Base-by-base conservation (phyloP, 2,113 vertebrate species). In the Andinoacara biseriatus region DNA sequence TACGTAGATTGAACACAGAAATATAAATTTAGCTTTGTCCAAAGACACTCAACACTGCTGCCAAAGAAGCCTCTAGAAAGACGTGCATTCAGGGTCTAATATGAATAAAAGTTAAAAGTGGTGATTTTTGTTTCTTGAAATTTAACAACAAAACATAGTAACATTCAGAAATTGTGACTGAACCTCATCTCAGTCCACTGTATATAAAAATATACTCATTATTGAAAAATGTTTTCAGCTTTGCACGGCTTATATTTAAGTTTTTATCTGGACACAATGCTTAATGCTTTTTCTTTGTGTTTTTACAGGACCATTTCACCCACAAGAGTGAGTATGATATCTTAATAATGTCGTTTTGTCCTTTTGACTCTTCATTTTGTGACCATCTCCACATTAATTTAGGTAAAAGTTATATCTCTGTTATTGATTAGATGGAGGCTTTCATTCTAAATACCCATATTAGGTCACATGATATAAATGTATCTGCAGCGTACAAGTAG, bases 271-370 rank as follows among this genome's bases (percentile, higher is more conserved):
- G 29, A 49, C 5, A 20, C 2, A 59, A 35, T 7, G 31, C 22
- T 89, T 3, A 82, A 35, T 58, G 3, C 78, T 5, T 88, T 31
- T 81, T 85, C 15, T 90, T 35, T 90, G 14, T 90, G 35, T 90
- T 90, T 88, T 83, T 81, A 43, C 91, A 95, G 94, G 94, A 62
- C 74, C 56, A 5, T 87, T 82, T 49, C 20, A 87, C 75, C 76
- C 78, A 14, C 88, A 92, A 3, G 91, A 92, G 94, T 95, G 26
- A 95, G 94, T 93, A 83, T 65, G n/a, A 11, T 58, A 10, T 56
- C 2, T 14, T 35, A 77, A 63, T 2, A 29, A 2, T 24, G 4
- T 63, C 4, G 17, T 76, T 67, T 2, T 78, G 11, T 3, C 18
- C 63, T 29, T 67, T 75, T 20, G 0, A 60, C 24, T 58, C 80